These are phyloP conservation scores for Drosophila borborema DNA, from an alignment of 2,888 invertebrate genomes.

Conservation along the genomic window DNA sequence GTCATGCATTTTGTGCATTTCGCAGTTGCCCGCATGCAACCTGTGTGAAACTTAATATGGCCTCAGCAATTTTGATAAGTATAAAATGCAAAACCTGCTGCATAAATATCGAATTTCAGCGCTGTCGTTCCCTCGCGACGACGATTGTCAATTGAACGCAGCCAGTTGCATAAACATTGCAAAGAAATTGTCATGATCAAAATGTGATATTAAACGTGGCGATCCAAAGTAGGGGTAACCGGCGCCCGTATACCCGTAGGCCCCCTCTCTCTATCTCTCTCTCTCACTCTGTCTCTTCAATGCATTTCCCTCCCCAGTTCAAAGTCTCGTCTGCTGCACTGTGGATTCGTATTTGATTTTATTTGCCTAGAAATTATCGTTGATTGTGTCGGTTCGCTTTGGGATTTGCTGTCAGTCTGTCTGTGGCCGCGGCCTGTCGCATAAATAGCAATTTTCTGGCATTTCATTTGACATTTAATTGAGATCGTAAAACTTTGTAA, in stretches of 20 bases:
- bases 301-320: not conserved
- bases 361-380: constrained; percentile 77
- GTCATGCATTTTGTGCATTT: constrained; percentile 80
- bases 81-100: constrained; percentile 78
- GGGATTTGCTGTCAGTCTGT: constrained; percentile 47
- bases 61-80: constrained; percentile 76
- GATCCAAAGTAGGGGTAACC: constrained; percentile 45
- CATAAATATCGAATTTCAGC: constrained; percentile 83
- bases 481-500: constrained; percentile 81
- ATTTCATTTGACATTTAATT: constrained; percentile 82
- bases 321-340: not conserved
- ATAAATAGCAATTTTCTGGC: constrained; percentile 81
- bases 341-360: constrained; percentile 72
- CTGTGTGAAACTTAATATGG: constrained; percentile 76
- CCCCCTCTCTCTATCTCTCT: not conserved
- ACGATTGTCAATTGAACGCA: constrained; percentile 82
- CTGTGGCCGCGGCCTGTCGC: constrained; percentile 62
- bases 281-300: too few species aligned
- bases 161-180: constrained; percentile 83
- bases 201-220: constrained; percentile 80
- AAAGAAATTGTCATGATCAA: constrained; percentile 83
- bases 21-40: constrained; percentile 70
- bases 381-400: constrained; percentile 51
- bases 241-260: constrained; percentile 8
- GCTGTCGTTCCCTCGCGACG: constrained; percentile 61